Evolutionary conservation across 2,113 vertebrate genomes (phyloP), one percentile per base, ranked within the genome.

Genomic region (Spheniscus mendiculus): DNA sequence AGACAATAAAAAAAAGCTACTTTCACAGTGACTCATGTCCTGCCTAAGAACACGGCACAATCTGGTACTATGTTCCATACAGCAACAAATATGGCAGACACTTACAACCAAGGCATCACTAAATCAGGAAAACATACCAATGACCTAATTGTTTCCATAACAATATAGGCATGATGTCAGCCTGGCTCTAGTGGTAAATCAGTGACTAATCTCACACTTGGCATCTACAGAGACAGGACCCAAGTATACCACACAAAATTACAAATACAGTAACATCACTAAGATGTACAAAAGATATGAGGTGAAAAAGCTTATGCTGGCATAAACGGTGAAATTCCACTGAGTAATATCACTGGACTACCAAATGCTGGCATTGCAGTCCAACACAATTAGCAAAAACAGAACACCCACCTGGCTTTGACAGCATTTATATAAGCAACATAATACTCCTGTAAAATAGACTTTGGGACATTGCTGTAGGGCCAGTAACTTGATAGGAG

Each of bases 401-500:
- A 56, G 70, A 80, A 58, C 15, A 71, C 2, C 26, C 76, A 73
- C 50, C 7, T 25, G 42, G 20, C 52, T 90, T 25, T 67, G 36
- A 44, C 56, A 74, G 32, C 50, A 30, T 40, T 61, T 42, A 45
- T 23, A 32, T 53, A 67, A 63, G 53, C 36, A 53, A 52, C 26
- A 27, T 6, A 38, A 21, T n/a, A 85, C 62, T 95, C 70, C 83
- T 91, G 76, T 79, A 96, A 52, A 77, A 80, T 0, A 72, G 56
- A 47, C 71, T 90, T 38, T 10, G 58, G 70, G 86, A 79, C 74
- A 82, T n/a, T 8, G 91, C 95, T 86, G 85, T 92, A 69, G 91
- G 89, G 50, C 59, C 94, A 82, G 50, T 36, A 52, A 96, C 79
- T 89, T 66, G 83, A 78, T 14, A 93, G 65, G 74, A 98, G 7